phyloP scores from a whole-genome alignment of 2,888 invertebrate species.

The Cataglyphis livida region DNA sequence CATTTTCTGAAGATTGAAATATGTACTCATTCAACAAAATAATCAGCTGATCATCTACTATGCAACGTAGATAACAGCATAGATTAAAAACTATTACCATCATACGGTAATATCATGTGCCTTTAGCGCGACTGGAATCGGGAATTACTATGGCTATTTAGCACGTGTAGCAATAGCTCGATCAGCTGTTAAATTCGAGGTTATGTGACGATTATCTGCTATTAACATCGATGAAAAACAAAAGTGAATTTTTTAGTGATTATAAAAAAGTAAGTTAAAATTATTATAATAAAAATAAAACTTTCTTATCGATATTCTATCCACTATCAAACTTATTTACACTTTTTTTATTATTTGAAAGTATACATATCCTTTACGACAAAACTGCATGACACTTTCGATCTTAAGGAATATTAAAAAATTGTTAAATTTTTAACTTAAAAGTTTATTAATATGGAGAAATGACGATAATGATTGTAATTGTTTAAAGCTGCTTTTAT shows the following conservation, averaged over 20 bases:
- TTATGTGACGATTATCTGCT: too few relatives aligned
- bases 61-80: too few relatives aligned
- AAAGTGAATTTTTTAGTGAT: not conserved
- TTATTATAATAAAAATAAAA: not conserved
- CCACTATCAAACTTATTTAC: not conserved
- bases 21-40: too few relatives aligned
- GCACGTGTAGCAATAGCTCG: too few relatives aligned
- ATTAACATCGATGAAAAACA: not conserved
- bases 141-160: too few relatives aligned
- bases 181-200: too few relatives aligned
- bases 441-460: not conserved
- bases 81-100: too few relatives aligned
- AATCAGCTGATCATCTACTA: too few relatives aligned
- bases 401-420: not conserved
- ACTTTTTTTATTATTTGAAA: not conserved
- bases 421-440: not conserved
- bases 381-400: not conserved
- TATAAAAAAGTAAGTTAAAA: conserved; percentile 14
- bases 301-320: not conserved
- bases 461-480: too few relatives aligned
- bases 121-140: too few relatives aligned
- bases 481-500: not conserved
- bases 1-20: too few relatives aligned
- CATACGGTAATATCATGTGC: too few relatives aligned
- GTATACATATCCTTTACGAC: not conserved